Conservation (phyloP, 2,888 invertebrate genomes). For the Diarsia mendica region DNA sequence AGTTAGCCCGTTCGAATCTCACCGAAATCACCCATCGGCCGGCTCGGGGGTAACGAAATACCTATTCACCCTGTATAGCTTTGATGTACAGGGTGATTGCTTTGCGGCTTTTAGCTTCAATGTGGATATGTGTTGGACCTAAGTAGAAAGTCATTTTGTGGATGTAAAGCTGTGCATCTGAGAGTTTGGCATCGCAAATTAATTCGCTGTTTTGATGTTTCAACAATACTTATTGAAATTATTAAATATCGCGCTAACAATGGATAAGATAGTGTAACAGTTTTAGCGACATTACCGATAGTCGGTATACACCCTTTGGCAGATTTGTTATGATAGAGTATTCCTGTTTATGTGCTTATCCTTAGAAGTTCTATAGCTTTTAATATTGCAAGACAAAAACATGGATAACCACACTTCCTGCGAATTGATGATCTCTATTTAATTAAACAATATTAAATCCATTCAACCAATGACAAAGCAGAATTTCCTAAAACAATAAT, state of each 20-base stretch:
- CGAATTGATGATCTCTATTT: background rate
- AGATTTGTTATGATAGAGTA: background rate
- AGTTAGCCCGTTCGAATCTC: background rate
- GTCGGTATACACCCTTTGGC: background rate
- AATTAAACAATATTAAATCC: background rate
- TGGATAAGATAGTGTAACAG: background rate
- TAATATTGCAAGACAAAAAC: background rate
- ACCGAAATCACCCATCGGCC: background rate
- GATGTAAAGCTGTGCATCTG: background rate
- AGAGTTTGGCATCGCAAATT: background rate
- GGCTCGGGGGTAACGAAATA: conserved; percentile 9
- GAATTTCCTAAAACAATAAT: conserved; percentile 23
- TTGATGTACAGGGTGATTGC: background rate
- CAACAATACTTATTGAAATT: background rate
- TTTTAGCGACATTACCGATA: background rate
- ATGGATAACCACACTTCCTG: background rate
- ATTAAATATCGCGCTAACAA: background rate
- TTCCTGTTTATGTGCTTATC: background rate
- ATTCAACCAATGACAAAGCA: background rate
- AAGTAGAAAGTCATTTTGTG: background rate
- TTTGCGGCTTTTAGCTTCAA: background rate
- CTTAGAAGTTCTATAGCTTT: background rate
- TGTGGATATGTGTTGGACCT: background rate
- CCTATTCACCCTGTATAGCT: conserved; percentile 8
- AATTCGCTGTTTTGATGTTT: background rate